Percentiles rank a stretch among this genome's conserved stretches.
phyloP scores from a whole-genome alignment of 1,140 invertebrate species.

The Drosophila orosa region DNA sequence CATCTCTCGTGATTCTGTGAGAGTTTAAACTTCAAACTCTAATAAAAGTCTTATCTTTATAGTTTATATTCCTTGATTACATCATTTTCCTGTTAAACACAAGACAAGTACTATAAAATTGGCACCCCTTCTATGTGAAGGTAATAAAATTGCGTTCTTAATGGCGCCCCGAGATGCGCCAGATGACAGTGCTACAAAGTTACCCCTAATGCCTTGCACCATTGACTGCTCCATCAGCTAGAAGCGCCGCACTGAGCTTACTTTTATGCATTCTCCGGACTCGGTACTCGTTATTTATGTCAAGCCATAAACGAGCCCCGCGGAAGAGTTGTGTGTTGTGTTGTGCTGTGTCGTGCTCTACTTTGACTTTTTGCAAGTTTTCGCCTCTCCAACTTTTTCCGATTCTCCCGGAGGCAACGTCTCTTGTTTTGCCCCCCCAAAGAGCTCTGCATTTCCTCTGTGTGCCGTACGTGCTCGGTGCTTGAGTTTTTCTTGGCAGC shows the following conservation, averaged over 20 bases:
- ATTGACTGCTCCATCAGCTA: constrained; percentile 26
- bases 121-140: not conserved
- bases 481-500: constrained; percentile 24
- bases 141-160: constrained; percentile 6
- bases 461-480: constrained; percentile 29
- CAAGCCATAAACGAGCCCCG: constrained; percentile 32
- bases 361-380: constrained; percentile 14
- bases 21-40: not conserved
- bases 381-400: not conserved
- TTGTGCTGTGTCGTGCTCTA: constrained; percentile 12
- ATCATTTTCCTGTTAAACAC: not conserved
- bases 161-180: not conserved
- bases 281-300: constrained; percentile 39
- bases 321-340: constrained; percentile 11
- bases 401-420: constrained; percentile 21
- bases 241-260: constrained; percentile 20
- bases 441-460: constrained; percentile 39
- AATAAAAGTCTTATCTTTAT: not conserved
- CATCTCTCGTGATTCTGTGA: too few relatives aligned
- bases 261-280: constrained; percentile 29
- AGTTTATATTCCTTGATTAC: not conserved
- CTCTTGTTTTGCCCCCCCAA: not conserved
- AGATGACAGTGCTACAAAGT: not conserved
- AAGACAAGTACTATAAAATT: not conserved
- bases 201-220: constrained; percentile 24